Evolutionary conservation across 2,888 invertebrate genomes (phyloP).

Genomic region (Melieria omissa): DNA sequence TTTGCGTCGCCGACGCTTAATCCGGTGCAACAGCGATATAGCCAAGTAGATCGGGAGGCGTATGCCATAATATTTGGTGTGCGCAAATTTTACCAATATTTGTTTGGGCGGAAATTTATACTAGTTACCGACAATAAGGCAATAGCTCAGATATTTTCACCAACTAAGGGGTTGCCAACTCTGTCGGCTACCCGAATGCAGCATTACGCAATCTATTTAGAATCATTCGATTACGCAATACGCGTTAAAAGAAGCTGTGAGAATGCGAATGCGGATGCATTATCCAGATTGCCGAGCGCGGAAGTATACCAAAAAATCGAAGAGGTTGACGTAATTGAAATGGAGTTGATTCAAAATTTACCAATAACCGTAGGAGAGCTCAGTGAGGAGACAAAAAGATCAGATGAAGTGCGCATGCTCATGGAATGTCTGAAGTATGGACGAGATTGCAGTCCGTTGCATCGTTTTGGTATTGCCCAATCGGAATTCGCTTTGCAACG

Average conservation of each 20-base stretch:
- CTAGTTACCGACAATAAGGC: conserved; percentile 52
- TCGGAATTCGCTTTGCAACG: conserved; percentile 28
- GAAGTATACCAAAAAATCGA: conserved; percentile 5
- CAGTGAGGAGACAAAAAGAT: conserved; percentile 12
- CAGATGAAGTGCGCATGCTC: background rate
- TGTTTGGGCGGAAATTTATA: conserved; percentile 61
- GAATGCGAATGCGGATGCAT: conserved; percentile 35
- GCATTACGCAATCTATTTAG: conserved; percentile 38
- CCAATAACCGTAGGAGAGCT: conserved; percentile 36
- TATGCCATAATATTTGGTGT: conserved; percentile 59
- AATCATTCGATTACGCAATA: conserved; percentile 30
- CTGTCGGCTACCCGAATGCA: conserved; percentile 42
- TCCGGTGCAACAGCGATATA: conserved; percentile 24
- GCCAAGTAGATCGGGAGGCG: conserved; percentile 47
- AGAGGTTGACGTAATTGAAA: conserved; percentile 32
- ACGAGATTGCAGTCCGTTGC: conserved; percentile 12
- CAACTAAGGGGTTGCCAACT: conserved; percentile 37
- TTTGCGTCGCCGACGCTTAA: conserved; percentile 57
- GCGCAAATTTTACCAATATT: conserved; percentile 60
- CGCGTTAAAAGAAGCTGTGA: conserved; percentile 21
- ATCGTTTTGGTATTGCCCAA: conserved; percentile 22
- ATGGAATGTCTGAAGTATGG: conserved; percentile 19
- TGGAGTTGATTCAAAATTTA: conserved; percentile 25
- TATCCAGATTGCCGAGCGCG: conserved; percentile 26
- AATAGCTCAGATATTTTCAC: conserved; percentile 42